phyloP scores from a whole-genome alignment of 1,140 invertebrate genomes.

The Leucophenga varia region DNA sequence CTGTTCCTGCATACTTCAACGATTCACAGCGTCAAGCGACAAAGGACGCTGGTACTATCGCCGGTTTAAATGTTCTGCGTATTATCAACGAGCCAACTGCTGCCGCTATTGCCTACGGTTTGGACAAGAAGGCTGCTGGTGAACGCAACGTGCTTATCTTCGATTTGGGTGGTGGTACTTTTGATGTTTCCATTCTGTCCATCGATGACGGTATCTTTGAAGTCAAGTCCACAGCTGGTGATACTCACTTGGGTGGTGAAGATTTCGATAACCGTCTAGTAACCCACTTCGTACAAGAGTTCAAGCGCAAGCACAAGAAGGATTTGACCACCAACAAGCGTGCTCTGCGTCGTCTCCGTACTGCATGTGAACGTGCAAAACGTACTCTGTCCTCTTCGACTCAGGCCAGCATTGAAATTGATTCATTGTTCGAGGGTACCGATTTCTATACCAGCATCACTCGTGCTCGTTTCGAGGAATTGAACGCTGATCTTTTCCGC shows the following conservation, averaged over 20 bases:
- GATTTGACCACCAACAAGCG: constrained; percentile 88
- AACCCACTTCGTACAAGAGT: constrained; percentile 94
- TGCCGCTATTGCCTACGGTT: constrained; percentile 98
- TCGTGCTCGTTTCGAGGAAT: constrained; percentile 90
- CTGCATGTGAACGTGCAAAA: constrained; percentile 94
- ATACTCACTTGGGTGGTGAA: constrained; percentile 97
- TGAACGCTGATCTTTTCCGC: constrained; percentile 90
- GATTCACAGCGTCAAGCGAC: constrained; percentile 90
- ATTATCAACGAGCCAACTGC: constrained; percentile 97
- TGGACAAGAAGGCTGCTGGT: constrained; percentile 92
- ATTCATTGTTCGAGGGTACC: constrained; percentile 92
- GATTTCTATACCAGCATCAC: constrained; percentile 97
- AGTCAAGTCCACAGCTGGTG: constrained; percentile 95
- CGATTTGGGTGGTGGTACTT: constrained; percentile 96
- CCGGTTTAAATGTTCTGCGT: constrained; percentile 81
- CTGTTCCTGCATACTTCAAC: constrained; percentile 90
- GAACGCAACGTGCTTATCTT: constrained; percentile 89
- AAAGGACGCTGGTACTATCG: constrained; percentile 87
- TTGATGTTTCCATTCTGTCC: constrained; percentile 93
- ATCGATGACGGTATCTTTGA: constrained; percentile 96
- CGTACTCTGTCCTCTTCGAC: constrained; percentile 91
- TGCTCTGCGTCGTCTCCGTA: constrained; percentile 86
- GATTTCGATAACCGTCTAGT: constrained; percentile 94
- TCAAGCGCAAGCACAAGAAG: constrained; percentile 97
- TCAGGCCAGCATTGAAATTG: constrained; percentile 93